A percentile compares a stretch with the other conserved stretches of the same genome.
Evolutionary conservation across 2,113 vertebrate genomes (phyloP).

Genomic region (Eudyptes chrysolophus): DNA sequence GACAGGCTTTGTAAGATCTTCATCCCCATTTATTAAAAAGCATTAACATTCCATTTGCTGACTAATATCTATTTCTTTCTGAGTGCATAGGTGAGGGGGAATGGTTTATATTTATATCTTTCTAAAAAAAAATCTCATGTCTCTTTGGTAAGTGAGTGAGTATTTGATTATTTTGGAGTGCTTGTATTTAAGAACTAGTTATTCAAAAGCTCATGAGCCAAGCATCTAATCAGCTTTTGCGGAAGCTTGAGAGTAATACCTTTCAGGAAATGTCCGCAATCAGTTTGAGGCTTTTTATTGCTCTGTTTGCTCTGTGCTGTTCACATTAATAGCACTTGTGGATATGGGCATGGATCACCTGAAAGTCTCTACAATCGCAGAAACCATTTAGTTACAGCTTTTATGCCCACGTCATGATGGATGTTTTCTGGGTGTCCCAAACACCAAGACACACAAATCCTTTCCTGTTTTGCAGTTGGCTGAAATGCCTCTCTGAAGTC

Average conservation of each 20-base stretch:
- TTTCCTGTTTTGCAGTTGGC: neutral
- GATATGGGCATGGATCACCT: neutral
- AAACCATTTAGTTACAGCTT: neutral
- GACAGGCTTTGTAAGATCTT: neutral
- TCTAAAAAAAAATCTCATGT: neutral
- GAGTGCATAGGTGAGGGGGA: neutral
- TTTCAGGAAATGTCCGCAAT: neutral
- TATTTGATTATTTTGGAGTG: neutral
- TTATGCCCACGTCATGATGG: neutral
- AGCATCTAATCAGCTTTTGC: neutral
- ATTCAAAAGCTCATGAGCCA: neutral
- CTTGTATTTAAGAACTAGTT: neutral
- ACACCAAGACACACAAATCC: neutral
- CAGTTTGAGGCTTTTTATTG: neutral
- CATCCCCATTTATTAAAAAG: neutral
- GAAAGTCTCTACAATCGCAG: neutral
- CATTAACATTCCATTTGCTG: neutral
- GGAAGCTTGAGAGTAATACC: neutral
- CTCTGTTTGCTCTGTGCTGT: neutral
- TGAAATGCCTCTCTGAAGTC: neutral
- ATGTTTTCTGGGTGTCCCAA: neutral
- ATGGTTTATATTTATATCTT: neutral
- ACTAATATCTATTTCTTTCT: neutral
- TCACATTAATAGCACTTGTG: neutral
- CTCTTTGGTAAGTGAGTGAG: neutral